These are phyloP conservation scores for Xyrauchen texanus DNA, from an alignment of 2,113 vertebrate genomes.

Conservation along the genomic window DNA sequence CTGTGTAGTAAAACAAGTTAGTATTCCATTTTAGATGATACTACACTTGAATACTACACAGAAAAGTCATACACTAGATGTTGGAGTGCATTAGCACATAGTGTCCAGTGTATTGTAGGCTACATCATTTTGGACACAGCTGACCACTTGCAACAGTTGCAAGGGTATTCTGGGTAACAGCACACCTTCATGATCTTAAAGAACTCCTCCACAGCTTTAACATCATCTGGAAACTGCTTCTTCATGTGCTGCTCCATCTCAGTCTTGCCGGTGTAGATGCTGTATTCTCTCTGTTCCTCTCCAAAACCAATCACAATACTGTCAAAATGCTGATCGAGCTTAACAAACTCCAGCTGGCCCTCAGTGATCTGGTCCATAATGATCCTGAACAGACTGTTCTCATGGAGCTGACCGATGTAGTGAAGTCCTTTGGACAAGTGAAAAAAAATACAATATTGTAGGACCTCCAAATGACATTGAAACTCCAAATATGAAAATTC, in stretches of 20 bases:
- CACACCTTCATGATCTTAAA: conserved; percentile 79
- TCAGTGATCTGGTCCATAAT: conserved; percentile 82
- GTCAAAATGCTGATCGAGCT: conserved; percentile 78
- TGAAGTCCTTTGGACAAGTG: conserved; percentile 73
- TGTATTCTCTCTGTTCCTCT: conserved; percentile 62
- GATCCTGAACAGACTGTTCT: conserved; percentile 74
- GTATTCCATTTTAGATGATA: too few species aligned
- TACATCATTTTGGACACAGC: too few species aligned
- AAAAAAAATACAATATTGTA: not conserved
- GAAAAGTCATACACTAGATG: too few species aligned
- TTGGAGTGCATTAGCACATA: too few species aligned
- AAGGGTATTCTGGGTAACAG: too few species aligned
- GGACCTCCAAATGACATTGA: too few species aligned
- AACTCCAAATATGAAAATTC: too few species aligned
- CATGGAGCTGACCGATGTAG: conserved; percentile 82
- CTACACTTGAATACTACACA: too few species aligned
- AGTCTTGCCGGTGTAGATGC: conserved; percentile 73
- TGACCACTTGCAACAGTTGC: too few species aligned
- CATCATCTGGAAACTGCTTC: conserved; percentile 78
- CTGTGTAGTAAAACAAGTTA: too few species aligned
- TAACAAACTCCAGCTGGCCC: conserved; percentile 78
- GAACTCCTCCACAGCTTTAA: conserved; percentile 75
- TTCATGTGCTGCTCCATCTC: conserved; percentile 71
- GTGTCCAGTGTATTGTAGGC: too few species aligned
- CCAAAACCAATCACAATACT: conserved; percentile 70